These are phyloP conservation scores for Cinara cedri DNA, from an alignment of 2,888 invertebrate species.

Conservation along the genomic window DNA sequence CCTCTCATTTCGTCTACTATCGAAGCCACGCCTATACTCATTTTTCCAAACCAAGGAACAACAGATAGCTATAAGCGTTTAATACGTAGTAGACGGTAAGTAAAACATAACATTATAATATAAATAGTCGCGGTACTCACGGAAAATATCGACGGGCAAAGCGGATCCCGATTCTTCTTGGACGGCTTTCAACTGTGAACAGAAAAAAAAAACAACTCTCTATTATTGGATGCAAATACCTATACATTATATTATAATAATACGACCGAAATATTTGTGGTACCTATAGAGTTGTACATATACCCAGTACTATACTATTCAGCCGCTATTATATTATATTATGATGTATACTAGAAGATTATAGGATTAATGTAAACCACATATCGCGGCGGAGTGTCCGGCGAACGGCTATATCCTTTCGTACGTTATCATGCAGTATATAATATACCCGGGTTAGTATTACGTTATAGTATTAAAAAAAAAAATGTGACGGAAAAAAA, in stretches of 20 bases:
- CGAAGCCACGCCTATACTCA: too few relatives aligned
- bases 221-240: too few relatives aligned
- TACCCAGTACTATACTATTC: too few relatives aligned
- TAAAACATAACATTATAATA: too few relatives aligned
- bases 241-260: not conserved
- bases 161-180: slow-evolving; percentile 55
- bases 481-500: not conserved
- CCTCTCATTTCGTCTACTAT: too few relatives aligned
- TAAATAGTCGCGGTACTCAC: too few relatives aligned
- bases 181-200: slow-evolving; percentile 45
- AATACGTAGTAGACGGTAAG: too few relatives aligned
- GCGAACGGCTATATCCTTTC: slow-evolving; percentile 6
- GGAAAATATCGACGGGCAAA: slow-evolving; percentile 49
- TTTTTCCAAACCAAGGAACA: too few relatives aligned
- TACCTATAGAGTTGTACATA: not conserved
- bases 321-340: too few relatives aligned
- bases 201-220: slow-evolving; percentile 16
- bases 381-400: slow-evolving; percentile 10
- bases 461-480: too few relatives aligned
- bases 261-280: slow-evolving; percentile 16
- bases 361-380: slow-evolving; percentile 39
- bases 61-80: too few relatives aligned
- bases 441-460: too few relatives aligned
- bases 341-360: slow-evolving; percentile 36
- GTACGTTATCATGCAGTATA: not conserved